Evolutionary conservation across 1,140 invertebrate species (phyloP).

Genomic region (Trachymyrmex septentrionalis): DNA sequence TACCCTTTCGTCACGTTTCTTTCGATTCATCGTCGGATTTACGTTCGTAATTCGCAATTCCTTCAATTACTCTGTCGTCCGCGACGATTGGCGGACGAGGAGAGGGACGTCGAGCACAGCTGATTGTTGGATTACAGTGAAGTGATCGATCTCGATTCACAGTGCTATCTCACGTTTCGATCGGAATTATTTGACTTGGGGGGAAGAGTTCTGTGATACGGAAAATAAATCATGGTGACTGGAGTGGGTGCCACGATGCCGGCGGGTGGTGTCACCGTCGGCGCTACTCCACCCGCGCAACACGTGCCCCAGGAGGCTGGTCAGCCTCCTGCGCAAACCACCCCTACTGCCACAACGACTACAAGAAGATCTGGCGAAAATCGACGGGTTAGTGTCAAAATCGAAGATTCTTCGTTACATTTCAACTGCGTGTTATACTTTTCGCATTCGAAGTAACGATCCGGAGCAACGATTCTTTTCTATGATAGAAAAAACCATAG

Average conservation of each 20-base stretch:
- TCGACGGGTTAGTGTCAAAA: constrained; percentile 84
- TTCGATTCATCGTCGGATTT: neutral
- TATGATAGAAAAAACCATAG: neutral
- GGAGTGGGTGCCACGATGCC: constrained; percentile 86
- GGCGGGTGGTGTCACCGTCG: constrained; percentile 84
- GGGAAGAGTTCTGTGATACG: constrained; percentile 59
- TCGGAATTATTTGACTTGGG: constrained; percentile 9
- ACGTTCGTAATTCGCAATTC: constrained; percentile 3
- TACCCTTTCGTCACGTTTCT: constrained; percentile 5
- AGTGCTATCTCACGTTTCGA: constrained; percentile 61
- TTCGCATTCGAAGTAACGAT: neutral
- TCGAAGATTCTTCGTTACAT: neutral
- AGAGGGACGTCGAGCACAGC: neutral
- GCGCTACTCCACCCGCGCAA: constrained; percentile 84
- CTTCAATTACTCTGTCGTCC: constrained; percentile 67
- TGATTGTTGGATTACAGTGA: constrained; percentile 75
- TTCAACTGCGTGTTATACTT: neutral
- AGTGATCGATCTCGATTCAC: constrained; percentile 66
- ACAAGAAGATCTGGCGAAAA: constrained; percentile 84
- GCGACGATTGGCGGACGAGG: neutral
- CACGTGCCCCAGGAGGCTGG: constrained; percentile 86
- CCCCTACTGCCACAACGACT: constrained; percentile 78
- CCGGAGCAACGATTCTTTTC: neutral
- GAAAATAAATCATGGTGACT: constrained; percentile 82
- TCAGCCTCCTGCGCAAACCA: constrained; percentile 83